Base-by-base conservation (phyloP, 2,113 vertebrate genomes). In the Coptodon bakossiorum region DNA sequence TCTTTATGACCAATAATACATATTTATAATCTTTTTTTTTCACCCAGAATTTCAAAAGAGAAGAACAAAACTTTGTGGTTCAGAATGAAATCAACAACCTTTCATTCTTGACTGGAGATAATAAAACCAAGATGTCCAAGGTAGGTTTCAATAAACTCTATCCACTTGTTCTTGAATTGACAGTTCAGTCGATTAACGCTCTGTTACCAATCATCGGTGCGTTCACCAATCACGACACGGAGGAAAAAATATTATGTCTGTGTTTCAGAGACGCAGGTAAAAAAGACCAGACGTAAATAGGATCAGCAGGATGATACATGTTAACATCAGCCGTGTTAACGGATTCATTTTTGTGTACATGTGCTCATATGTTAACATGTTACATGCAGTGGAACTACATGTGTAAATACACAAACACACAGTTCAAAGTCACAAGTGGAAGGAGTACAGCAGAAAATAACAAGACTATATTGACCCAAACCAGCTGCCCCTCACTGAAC, bases 81-180 rank as follows among this genome's bases (percentile, higher is more conserved):
- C 99, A 99, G 91, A 99, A 99, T 95, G 99, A 99, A 97, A 99
- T 99, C 95, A 99, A 99, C 95, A 99, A 99, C 93, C 97, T 99
- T 84, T 98, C 99, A 79, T 99, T 99, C 95, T 97, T 99, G 95
- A 99, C 98, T 50, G 98, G 98, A 84, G 98, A 99, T 92, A 99
- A 96, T 96, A 99, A 99, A 95, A 98, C 97, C 96, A 99, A 99
- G 96, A 98, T 99, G 97, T 97, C 98, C 29, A 99, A 99, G 97
- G 99, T 99, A 97, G 27, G 90, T 40, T 90, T 84, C 45, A 27
- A 40, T 71, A 27, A 48, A 27, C 34, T 16, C 52, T 22, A 38
- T 29, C 36, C 59, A 27, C 43, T 48, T 34, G 11, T 66, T 68
- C 12, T 56, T 38, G 27, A 80, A 24, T 40, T 83, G 17, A 59